Base-by-base conservation (phyloP, 2,888 invertebrate genomes). In the Leptinotarsa juncta region DNA sequence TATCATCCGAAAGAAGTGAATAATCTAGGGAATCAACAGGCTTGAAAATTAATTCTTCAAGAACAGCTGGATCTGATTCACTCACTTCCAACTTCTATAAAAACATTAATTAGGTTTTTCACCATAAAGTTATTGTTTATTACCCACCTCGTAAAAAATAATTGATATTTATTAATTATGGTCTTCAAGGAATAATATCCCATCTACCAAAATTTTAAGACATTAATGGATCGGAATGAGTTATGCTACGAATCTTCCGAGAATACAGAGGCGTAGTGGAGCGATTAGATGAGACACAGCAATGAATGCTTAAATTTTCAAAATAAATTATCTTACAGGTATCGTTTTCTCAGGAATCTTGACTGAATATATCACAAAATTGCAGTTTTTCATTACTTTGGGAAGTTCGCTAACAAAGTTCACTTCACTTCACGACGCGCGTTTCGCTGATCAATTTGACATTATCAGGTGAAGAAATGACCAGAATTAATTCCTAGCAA, bases 111-210 rank as follows among this genome's bases (percentile, higher is more conserved):
- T 69, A 69, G 48, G 16, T 57, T 69, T 57, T 69, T 48, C 16
- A 50, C 68, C 57, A 57, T 57, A 69, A 69, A 69, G 57, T 51
- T 48, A 67, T 67, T 53, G n/a, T 57, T 69, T 69, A 69, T 49
- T 20, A 69, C 57, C 68, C 14, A 57, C n/a, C 26, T 12, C 23
- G n/a, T 51, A 18, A 69, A 69, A 69, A 69, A 57, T 57, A 69
- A 57, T 69, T 69, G 68, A 69, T 57, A 57, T 57, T 69, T 69
- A 69, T 69, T 23, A 57, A 42, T 57, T 20, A 57, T 5, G 14
- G 42, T 67, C 55, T 49, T 32, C 26, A 20, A 48, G 15, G 42
- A 69, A 57, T 69, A 55, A 51, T 57, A 69, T 69, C 48, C 48
- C 68, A 42, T 57, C 67, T 69, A 69, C 48, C 23, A 48, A 42